Base-by-base conservation (phyloP, 1,140 invertebrate genomes). In the Carposina sasakii region DNA sequence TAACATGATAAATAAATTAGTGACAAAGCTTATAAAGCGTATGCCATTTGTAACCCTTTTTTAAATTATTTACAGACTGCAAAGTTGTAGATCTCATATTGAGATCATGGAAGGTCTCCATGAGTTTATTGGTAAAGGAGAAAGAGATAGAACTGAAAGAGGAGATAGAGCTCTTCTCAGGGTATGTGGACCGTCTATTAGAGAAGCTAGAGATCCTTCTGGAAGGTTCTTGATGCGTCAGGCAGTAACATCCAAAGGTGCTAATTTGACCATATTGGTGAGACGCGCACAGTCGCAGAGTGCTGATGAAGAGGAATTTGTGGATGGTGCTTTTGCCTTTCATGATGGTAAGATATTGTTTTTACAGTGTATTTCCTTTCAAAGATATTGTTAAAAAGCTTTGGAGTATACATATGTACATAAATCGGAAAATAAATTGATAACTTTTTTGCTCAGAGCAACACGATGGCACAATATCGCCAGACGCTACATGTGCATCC, bases 241-340 rank as follows among this genome's bases (percentile, higher is more conserved):
- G 63, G 88, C 88, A 16, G 89, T 90, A 54, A 87, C 90, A 15
- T 92, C 91, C 0, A 89, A 87, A 20, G 88, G 87, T 49, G 86
- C 87, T 63, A 87, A 89, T 44, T 83, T 92, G 70, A 91, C 89
- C 12, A 84, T 92, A 49, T 69, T 90, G 41, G 83, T 92, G 42
- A 86, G 86, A 54, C 81, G 90, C 63, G 74, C 86, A 15, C 77
- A 85, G 1, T 85, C 87, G 3, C 85, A 85, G 53, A 82, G 76
- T 21, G 81, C 86, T 1, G 85, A 85, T 41, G 90, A 91, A 67
- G 87, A 88, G 50, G 91, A 92, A 69, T 92, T 90, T 67, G 85
- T 93, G 48, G 90, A 92, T 60, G 91, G 91, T 13, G 90, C 90
- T 42, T 93, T 89, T 68, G 88, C 90, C 57, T 93, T 93, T 78